Conservation (phyloP, 2,113 vertebrate genomes). For the Orthonyx spaldingii region DNA sequence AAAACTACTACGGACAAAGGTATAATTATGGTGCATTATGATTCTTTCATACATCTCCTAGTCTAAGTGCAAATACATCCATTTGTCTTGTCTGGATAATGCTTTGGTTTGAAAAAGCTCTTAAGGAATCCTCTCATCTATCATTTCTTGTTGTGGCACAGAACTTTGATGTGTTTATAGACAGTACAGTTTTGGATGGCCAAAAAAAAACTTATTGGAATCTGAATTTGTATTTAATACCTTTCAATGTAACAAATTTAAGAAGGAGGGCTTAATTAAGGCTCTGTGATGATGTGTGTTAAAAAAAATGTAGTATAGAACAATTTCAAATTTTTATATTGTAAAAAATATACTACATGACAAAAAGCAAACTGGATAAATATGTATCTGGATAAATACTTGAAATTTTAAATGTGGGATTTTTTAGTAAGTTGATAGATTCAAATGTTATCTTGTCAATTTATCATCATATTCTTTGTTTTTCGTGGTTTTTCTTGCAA, state of each 20-base stretch:
- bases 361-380: background rate
- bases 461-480: background rate
- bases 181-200: too few relatives aligned
- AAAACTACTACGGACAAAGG: background rate
- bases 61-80: background rate
- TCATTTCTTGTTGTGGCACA: background rate
- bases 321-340: background rate
- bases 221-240: background rate
- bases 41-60: background rate
- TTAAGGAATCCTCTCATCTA: background rate
- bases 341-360: background rate
- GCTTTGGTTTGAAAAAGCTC: background rate
- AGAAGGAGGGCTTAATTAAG: background rate
- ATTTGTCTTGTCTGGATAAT: background rate
- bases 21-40: background rate
- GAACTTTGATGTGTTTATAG: background rate
- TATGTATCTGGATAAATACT: background rate
- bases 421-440: background rate
- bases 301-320: background rate
- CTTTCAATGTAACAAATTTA: background rate
- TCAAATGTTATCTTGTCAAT: background rate
- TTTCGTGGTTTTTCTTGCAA: background rate
- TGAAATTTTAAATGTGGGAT: fast-evolving
- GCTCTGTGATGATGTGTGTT: background rate
- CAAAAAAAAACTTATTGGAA: background rate